Base-by-base conservation (phyloP, 2,888 invertebrate species). In the Zaprionus bogoriensis region DNA sequence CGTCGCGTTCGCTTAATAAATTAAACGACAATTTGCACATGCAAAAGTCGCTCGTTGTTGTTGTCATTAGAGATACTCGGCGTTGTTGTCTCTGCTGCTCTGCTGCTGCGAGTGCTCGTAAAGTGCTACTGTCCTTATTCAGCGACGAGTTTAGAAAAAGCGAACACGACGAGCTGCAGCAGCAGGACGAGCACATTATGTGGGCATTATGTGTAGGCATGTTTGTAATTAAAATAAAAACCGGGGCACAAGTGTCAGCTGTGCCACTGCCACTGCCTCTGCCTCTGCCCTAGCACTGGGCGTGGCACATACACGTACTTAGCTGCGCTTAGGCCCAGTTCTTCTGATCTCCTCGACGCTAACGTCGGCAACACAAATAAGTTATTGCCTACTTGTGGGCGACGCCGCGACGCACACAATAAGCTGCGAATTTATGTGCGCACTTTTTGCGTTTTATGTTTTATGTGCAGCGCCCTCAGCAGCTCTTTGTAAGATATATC, bases 1-100 rank as follows among this genome's bases (percentile, higher is more conserved):
- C 61, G 57, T 60, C 62, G 62, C 76, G 61, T 57, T 73, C 57
- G 82, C 71, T 83, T 82, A 82, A 82, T 82, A 82, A 86, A 83
- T 82, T 79, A 82, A 82, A 74, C 86, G 86, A 83, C 83, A 82
- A 83, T 86, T 82, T 79, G 70, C 76, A 78, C 82, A 75, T 73
- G 73, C 66, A 66, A 60, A 75, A 73, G 55, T 75, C 50, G 58
- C 54, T 65, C 14, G 50, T 19, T 52, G 57, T 74, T 74, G 70
- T 64, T 70, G 67, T 74, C 66, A 68, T 74, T 72, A 72, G 27
- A 57, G 38, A 50, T 58, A 32, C 46, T 22, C 20, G 60, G 4
- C 42, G 51, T 10, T 51, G 39, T 5, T 19, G 41, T 10, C 58
- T 52, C 22, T 48, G 50, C 20, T 69, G 53, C 42, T 32, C 32